Evolutionary conservation across 2,888 invertebrate genomes (phyloP).

Genomic region (Trissolcus brochymenae): DNA sequence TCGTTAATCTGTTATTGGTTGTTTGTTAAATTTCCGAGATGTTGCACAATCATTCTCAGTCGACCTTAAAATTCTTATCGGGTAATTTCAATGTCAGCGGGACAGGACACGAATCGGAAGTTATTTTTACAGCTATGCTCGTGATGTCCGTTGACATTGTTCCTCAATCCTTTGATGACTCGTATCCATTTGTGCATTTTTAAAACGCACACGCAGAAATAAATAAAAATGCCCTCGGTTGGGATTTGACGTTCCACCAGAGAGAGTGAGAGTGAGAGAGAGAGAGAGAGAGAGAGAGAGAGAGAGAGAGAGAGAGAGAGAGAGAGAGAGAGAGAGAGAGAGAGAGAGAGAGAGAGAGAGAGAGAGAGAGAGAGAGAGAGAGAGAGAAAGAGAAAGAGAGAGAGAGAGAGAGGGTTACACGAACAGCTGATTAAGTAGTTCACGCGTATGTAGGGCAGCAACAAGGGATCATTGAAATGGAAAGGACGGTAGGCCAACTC

Average conservation of each 20-base stretch:
- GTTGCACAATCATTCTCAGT: too few species aligned
- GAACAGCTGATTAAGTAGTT: constrained; percentile 59
- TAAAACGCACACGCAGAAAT: constrained; percentile 19
- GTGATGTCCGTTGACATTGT: constrained; percentile 46
- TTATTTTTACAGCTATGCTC: constrained; percentile 25
- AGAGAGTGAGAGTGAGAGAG: too few species aligned
- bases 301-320: too few species aligned
- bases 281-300: too few species aligned
- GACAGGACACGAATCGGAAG: constrained; percentile 21
- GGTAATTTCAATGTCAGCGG: constrained; percentile 32
- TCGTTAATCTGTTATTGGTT: too few species aligned
- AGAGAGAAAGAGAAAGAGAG: too few species aligned
- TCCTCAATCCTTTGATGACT: constrained; percentile 33
- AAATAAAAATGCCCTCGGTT: constrained; percentile 47
- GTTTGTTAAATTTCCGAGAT: too few species aligned
- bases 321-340: too few species aligned
- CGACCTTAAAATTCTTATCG: neutral
- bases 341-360: too few species aligned
- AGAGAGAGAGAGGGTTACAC: constrained; percentile 54
- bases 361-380: too few species aligned
- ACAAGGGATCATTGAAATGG: constrained; percentile 58
- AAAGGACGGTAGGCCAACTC: constrained; percentile 57
- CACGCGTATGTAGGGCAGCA: constrained; percentile 56
- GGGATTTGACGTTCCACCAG: constrained; percentile 36
- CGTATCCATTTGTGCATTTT: constrained; percentile 28